Evolutionary conservation across 2,113 vertebrate species (phyloP), one percentile per base, ranked within the genome.

Genomic region (Labeo rohita): DNA sequence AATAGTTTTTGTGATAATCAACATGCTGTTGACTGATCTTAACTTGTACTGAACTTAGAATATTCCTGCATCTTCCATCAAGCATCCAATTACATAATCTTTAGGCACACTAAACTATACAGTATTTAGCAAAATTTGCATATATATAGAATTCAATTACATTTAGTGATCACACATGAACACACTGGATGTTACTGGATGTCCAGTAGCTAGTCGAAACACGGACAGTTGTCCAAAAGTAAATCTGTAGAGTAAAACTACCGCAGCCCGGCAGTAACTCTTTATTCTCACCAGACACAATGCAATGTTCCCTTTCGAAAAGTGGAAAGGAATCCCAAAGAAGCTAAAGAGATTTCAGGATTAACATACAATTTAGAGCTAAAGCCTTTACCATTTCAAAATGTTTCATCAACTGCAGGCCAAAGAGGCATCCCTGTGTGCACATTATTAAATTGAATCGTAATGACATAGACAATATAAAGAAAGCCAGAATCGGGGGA

Each of bases 291-390:
- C 54, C 18, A 75, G n/a, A 21, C 66, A 78, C 52, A 75, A 75
- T 89, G 88, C 90, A 91, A 89, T 88, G 89, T 89, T 56, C 87
- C 87, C 82, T 93, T 94, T 92, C 92, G 92, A 91, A 92, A 93
- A 92, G 83, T 93, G 91, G 68, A 92, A 84, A 88, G 65, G 50
- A 28, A 85, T 90, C 89, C 91, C 50, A 59, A 75, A 87, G 89
- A 90, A 89, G 86, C 43, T 63, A 84, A 83, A 84, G 89, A 89
- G 89, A 92, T 92, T 93, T 91, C 90, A 91, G 90, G 93, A 93
- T 95, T 91, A 94, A 93, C 92, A 92, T 91, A 91, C 91, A 92
- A 90, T 95, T 95, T 94, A 93, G 89, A 90, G 88, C 84, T 87
- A 39, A 88, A 91, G 91, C 92, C 92, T 92, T 89, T 92, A 87